A percentile compares a stretch with the other conserved stretches of the same genome.
phyloP scores from a whole-genome alignment of 2,797 vertebrate genomes.

The Gymnothorax reevesii region DNA sequence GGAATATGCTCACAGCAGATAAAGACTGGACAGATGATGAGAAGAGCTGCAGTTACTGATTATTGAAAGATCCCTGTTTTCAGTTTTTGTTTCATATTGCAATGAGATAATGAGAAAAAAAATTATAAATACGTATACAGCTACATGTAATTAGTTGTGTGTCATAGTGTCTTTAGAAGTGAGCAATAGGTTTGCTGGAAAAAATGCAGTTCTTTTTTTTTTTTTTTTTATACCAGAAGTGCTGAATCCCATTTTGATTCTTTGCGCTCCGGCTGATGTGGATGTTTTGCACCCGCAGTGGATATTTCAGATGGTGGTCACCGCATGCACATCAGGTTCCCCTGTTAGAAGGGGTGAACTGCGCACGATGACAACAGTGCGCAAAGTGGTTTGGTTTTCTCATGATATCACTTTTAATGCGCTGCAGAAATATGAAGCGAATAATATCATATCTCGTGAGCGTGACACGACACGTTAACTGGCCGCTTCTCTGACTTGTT shows the following conservation, averaged over 20 bases:
- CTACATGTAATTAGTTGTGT: too few species aligned
- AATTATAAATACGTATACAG: too few species aligned
- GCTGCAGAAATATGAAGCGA: background rate
- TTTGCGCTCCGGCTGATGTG: too few species aligned
- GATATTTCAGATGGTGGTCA: too few species aligned
- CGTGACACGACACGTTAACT: background rate
- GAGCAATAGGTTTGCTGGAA: background rate
- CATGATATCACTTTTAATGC: background rate
- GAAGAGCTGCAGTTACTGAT: background rate
- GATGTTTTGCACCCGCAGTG: too few species aligned
- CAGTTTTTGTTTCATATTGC: background rate
- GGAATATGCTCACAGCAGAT: background rate
- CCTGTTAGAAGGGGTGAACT: too few species aligned
- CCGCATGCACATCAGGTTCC: too few species aligned
- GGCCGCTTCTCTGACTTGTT: background rate
- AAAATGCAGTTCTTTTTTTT: too few species aligned
- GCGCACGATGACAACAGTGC: too few species aligned
- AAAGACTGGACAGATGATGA: background rate
- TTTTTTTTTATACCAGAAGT: too few species aligned
- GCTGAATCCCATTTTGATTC: too few species aligned
- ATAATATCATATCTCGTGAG: background rate
- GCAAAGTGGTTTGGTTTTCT: background rate
- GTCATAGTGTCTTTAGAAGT: background rate
- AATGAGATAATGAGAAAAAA: background rate
- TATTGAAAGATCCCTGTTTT: background rate